A percentile compares a stretch with the other conserved stretches of the same genome.
These are phyloP conservation scores for Syrista parreyssii DNA, from an alignment of 2,888 invertebrate genomes.

Conservation along the genomic window DNA sequence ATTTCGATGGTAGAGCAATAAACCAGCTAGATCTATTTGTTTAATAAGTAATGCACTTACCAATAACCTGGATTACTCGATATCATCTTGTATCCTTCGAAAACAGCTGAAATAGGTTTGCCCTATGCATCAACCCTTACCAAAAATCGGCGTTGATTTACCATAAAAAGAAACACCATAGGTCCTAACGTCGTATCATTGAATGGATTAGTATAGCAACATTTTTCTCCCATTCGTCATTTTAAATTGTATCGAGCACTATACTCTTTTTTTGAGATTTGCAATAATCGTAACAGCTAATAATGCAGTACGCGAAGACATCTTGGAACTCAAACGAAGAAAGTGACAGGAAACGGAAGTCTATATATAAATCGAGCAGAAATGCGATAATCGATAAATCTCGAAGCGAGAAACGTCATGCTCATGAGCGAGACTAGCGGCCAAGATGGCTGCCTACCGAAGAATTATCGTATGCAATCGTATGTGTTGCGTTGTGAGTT, in stretches of 20 bases:
- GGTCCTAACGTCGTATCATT: not conserved
- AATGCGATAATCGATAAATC: not conserved
- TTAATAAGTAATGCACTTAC: not conserved
- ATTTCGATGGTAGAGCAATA: not conserved
- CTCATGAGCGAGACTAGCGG: slow-evolving; percentile 16
- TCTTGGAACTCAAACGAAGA: not conserved
- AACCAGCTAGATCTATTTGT: not conserved
- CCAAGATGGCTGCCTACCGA: slow-evolving; percentile 40
- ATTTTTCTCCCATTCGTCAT: not conserved
- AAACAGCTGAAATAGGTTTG: not conserved
- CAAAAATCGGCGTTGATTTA: not conserved
- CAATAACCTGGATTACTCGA: not conserved
- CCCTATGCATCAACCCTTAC: not conserved
- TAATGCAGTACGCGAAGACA: not conserved
- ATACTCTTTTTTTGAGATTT: not conserved
- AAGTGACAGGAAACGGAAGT: not conserved
- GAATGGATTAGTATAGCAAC: not conserved
- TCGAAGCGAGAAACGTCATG: not conserved
- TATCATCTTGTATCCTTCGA: not conserved
- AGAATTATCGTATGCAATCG: slow-evolving; percentile 24
- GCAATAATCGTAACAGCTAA: not conserved
- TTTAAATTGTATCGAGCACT: not conserved
- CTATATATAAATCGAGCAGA: not conserved
- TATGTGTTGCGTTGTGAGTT: slow-evolving; percentile 32
- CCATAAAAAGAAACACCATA: not conserved